These are phyloP conservation scores for Anthopleura sola DNA, from an alignment of 64 coral and sea anemone genomes.

Conservation along the genomic window DNA sequence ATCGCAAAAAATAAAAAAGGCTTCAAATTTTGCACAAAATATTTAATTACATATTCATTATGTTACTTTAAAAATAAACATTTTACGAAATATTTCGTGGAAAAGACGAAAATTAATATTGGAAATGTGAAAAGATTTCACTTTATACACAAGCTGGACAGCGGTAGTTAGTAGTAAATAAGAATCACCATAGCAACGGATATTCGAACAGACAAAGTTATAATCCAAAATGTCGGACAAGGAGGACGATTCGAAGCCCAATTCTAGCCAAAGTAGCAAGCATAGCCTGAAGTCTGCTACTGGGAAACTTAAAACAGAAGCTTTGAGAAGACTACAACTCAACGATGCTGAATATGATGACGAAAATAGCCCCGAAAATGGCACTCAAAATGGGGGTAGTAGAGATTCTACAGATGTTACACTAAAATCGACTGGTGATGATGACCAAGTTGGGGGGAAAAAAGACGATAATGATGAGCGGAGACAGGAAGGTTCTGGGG, in stretches of 20 bases:
- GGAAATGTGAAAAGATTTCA: not conserved
- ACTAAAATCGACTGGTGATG: not conserved
- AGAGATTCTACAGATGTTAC: not conserved
- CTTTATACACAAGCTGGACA: not conserved
- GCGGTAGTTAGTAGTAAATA: slow-evolving; percentile 31
- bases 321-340: slow-evolving; percentile 68
- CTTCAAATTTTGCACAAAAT: too few species aligned
- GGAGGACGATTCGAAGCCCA: slow-evolving; percentile 45
- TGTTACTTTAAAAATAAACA: too few species aligned
- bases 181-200: slow-evolving; percentile 60
- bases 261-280: slow-evolving; percentile 36
- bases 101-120: not conserved
- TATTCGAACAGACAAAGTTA: slow-evolving; percentile 32
- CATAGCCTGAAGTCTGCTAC: slow-evolving; percentile 62
- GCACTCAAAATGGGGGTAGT: not conserved
- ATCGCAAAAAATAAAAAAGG: not conserved
- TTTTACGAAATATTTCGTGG: too few species aligned
- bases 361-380: slow-evolving; percentile 21
- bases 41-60: not conserved
- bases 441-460: not conserved
- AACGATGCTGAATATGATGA: slow-evolving; percentile 63
- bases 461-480: not conserved
- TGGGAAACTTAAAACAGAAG: slow-evolving; percentile 79
- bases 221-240: slow-evolving; percentile 91
- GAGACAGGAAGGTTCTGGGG: not conserved